A percentile compares a stretch with the other conserved stretches of the same genome.
Conservation (phyloP, 2,797 vertebrate species). For the Glossophaga mutica region DNA sequence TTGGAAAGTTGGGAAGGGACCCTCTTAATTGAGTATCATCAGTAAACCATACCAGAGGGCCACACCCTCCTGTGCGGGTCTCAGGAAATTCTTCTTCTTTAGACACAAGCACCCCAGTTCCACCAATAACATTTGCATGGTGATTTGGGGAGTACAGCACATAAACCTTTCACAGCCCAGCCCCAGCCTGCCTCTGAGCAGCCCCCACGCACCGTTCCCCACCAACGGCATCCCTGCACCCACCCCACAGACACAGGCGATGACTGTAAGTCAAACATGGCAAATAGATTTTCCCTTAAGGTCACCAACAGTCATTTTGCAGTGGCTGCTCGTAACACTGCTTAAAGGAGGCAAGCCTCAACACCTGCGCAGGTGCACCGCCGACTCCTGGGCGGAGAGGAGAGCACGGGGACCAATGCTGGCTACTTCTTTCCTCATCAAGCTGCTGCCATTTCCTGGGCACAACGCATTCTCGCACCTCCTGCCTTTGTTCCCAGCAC, state of each 20-base stretch:
- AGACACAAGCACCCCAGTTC: no score
- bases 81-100: no score
- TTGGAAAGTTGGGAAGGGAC: no score
- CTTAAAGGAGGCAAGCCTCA: background rate
- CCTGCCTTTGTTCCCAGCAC: background rate
- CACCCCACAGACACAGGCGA: rapidly evolving
- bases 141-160: background rate
- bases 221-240: no score
- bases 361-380: no score
- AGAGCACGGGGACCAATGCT: background rate
- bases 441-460: background rate
- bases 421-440: background rate
- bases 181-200: background rate
- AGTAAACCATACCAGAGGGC: no score
- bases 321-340: background rate
- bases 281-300: background rate
- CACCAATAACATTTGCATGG: no score
- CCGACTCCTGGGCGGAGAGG: background rate
- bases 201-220: no score
- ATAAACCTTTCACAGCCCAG: background rate
- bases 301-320: background rate
- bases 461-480: background rate
- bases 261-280: background rate
- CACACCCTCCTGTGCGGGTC: no score
- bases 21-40: no score